Evolutionary conservation across 53 echinoderm and acorn worm genomes (phyloP), one percentile per base, ranked within the genome.

Genomic region (Paelopatides confundens): DNA sequence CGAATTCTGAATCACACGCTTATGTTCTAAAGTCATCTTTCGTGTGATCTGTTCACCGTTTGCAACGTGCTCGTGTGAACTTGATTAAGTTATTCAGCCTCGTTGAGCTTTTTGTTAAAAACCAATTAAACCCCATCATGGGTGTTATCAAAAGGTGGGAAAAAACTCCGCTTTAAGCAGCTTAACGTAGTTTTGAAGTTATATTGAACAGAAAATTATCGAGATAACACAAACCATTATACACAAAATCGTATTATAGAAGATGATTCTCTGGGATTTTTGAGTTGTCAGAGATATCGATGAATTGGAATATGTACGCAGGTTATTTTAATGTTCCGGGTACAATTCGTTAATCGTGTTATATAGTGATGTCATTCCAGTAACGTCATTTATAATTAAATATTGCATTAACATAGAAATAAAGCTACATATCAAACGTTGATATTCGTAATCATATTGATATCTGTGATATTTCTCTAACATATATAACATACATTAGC

Each of bases 61-160:
- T 37, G 40, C 39, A 12, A 39, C 40, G 13, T 12, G 27, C 21
- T 74, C 21, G 74, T 74, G 47, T 74, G 74, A 74, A 40, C 18
- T 40, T 74, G 74, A 74, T 74, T 46, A 74, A 74, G 74, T 74
- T 74, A 74, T 38, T 43, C 74, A 46, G 74, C 74, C 74, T 74
- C 74, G 74, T 40, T 74, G 39, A 46, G 39, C 46, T 39, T 24
- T 18, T 38, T 74, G 74, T 74, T 74, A 27, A 46, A 74, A 58
- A 74, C 74, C 74, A 74, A 74, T 74, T 74, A 74, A 74, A 74
- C n/a, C 36, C 8, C 7, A n/a, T 3, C 18, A 35, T 27, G 29
- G 21, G 26, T 39, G 43, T 74, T n/a, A 43, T 23, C 28, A 39
- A 17, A 15, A 74, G 37, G 74, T 40, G 46, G 71, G 46, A 46